Evolutionary conservation across 2,113 vertebrate species (phyloP), one percentile per base, ranked within the genome.

Genomic region (Podarcis cretensis): DNA sequence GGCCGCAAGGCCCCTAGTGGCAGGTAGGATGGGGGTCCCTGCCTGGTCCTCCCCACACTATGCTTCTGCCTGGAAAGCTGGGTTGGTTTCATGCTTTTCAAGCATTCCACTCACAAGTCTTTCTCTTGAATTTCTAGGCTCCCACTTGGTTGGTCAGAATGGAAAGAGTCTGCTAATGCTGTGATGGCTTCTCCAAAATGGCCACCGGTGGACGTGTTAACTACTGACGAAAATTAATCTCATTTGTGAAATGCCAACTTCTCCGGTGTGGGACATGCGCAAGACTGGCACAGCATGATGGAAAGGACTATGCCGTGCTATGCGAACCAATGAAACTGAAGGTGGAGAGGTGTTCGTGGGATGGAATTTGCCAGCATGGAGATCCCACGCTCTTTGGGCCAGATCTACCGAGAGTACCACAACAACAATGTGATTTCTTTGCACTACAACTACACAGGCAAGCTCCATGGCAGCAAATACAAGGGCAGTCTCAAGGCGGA

Each of bases 381-480:
- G 32, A 59, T 75, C 68, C 43, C 65, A 7, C 35, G 3, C 9
- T 18, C 13, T 35, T 35, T n/a, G 35, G 16, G 30, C 43, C 87
- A 54, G 23, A 35, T 79, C 40, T 89, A 78, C 65, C 63, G 43
- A 65, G 81, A 89, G 16, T 89, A 84, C 16, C 48, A 73, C 65
- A 83, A 66, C 10, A 97, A 97, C 13, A 85, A 94, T 0, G 93
- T 98, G 37, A 97, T 99, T 87, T 37, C 89, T 0, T 89, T 96
- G 4, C 98, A 99, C 76, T 99, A 99, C 95, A 98, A 98, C 96
- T 97, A 95, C 96, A 98, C 98, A 0, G 98, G 98, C 32, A 99
- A 99, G 91, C 96, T 98, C n/a, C 96, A 95, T 0, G 66, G 6
- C n/a, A 95, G 91, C 85, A 97, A 97, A 48, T 98, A 98, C 95